Percentiles rank a stretch among this genome's conserved stretches.
phyloP scores from a whole-genome alignment of 2,888 invertebrate genomes.

The Dryomyza anilis region DNA sequence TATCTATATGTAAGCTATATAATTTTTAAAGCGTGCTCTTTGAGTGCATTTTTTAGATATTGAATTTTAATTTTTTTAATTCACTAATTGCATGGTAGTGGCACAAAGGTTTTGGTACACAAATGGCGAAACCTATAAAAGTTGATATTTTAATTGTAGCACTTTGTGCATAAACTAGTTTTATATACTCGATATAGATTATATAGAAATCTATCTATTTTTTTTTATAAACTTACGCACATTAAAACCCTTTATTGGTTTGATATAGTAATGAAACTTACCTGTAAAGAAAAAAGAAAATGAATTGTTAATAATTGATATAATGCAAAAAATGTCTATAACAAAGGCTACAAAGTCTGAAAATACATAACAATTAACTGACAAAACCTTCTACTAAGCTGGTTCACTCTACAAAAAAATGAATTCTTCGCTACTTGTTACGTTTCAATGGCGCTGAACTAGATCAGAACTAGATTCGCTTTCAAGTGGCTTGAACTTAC shows the following conservation, averaged over 20 bases:
- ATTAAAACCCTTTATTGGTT: not conserved
- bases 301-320: not conserved
- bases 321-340: not conserved
- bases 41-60: slow-evolving; percentile 25
- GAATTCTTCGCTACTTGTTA: not conserved
- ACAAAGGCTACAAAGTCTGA: not conserved
- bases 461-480: slow-evolving; percentile 12
- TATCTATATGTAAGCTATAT: not conserved
- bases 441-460: not conserved
- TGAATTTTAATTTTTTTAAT: not conserved
- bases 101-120: no score
- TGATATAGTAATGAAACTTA: not conserved
- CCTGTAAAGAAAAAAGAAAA: slow-evolving; percentile 12
- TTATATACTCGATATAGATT: no score
- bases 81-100: no score
- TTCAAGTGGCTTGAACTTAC: slow-evolving; percentile 15
- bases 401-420: not conserved
- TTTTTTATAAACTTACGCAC: slow-evolving; percentile 8
- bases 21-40: slow-evolving; percentile 5
- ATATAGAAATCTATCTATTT: no score
- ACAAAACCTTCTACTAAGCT: not conserved
- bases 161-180: no score
- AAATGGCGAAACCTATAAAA: no score
- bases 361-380: no score
- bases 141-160: no score